Conservation (phyloP, 1,140 invertebrate species). For the Apis dorsata region DNA sequence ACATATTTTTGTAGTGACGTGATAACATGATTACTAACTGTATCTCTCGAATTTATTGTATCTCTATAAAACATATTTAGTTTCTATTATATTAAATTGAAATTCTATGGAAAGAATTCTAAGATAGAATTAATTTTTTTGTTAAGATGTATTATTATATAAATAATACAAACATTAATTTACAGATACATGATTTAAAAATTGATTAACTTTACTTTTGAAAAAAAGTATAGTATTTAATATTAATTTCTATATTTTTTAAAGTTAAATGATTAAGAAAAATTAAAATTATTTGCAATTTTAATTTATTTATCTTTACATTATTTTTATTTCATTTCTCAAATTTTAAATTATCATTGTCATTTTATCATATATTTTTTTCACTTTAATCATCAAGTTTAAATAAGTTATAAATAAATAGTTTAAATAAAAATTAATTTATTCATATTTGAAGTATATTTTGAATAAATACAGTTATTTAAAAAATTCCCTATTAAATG, state of each 20-base stretch:
- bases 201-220: background rate
- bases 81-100: background rate
- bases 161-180: background rate
- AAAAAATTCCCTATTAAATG: background rate
- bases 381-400: too few species aligned
- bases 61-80: background rate
- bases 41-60: background rate
- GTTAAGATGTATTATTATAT: too few species aligned
- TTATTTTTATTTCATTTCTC: background rate
- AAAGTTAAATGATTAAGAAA: background rate
- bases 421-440: background rate
- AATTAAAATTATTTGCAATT: background rate
- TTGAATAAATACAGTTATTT: background rate
- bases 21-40: background rate
- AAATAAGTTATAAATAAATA: background rate
- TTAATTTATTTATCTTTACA: background rate
- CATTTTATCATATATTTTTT: background rate
- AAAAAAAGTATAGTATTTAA: slow-evolving; percentile 8
- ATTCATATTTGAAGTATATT: background rate
- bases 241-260: slow-evolving; percentile 19
- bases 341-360: background rate
- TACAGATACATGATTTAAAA: background rate
- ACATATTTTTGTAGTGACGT: slow-evolving; percentile 11
- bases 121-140: background rate
- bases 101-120: background rate